Conservation (phyloP, 23 tunicate genomes). For the Halocynthia aurantium region DNA sequence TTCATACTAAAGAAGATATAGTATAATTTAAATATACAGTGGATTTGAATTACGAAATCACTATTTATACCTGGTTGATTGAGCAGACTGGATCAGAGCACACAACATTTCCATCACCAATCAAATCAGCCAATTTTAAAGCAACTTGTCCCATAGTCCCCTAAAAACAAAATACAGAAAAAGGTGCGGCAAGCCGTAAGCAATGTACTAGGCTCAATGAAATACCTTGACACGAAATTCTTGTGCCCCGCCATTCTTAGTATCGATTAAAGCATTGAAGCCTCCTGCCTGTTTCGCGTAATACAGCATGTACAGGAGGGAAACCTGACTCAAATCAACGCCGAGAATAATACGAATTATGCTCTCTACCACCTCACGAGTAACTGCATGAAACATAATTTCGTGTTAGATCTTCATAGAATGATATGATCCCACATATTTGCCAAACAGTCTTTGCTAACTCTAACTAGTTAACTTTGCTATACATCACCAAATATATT, state of each 20-base stretch:
- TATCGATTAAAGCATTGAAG: conserved; percentile 28
- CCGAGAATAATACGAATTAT: conserved; percentile 54
- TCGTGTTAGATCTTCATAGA: background rate
- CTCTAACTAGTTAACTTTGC: too few species aligned
- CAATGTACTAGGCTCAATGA: background rate
- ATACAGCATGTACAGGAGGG: conserved; percentile 59
- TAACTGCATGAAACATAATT: conserved; percentile 22
- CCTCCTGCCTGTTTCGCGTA: conserved; percentile 51
- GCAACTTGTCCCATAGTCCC: background rate
- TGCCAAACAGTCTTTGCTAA: background rate
- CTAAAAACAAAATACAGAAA: conserved; percentile 7
- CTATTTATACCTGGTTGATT: conserved; percentile 9
- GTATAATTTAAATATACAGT: too few species aligned
- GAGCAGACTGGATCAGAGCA: conserved; percentile 6
- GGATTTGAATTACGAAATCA: background rate
- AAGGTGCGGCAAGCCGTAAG: background rate
- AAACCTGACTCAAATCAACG: conserved; percentile 42
- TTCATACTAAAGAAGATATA: too few species aligned
- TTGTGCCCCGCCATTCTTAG: conserved; percentile 58
- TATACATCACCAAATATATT: background rate
- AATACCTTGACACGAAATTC: conserved; percentile 70
- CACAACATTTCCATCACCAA: conserved; percentile 4
- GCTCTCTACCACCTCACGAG: conserved; percentile 23
- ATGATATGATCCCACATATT: background rate
- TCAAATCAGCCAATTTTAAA: conserved; percentile 5